Conservation (phyloP, 2,797 vertebrate genomes). For the Tragelaphus eurycerus region DNA sequence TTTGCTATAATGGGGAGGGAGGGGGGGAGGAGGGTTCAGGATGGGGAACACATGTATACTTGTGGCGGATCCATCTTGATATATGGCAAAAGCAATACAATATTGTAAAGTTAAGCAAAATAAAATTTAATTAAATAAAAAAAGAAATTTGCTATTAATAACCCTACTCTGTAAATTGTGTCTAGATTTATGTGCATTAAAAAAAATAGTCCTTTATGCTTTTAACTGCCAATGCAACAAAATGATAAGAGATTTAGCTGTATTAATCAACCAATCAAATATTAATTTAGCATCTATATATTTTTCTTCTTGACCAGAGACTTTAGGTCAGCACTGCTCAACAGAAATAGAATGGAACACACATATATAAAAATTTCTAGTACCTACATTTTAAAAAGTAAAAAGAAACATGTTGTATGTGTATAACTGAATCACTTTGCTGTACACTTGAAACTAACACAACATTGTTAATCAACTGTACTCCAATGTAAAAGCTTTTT, state of each 20-base stretch:
- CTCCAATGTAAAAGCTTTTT: neutral
- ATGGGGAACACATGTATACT: too few relatives aligned
- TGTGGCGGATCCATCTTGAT: too few relatives aligned
- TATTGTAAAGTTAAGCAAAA: too few relatives aligned
- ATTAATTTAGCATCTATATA: neutral
- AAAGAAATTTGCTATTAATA: too few relatives aligned
- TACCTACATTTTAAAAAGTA: neutral
- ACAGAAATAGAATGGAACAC: neutral
- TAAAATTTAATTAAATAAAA: too few relatives aligned
- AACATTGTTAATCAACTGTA: neutral
- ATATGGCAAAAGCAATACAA: too few relatives aligned
- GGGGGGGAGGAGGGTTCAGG: too few relatives aligned
- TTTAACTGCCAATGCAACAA: neutral
- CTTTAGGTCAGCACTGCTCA: neutral
- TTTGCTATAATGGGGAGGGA: too few relatives aligned
- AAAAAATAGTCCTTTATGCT: neutral
- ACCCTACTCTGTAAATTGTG: neutral
- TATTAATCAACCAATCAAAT: neutral
- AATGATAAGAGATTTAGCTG: neutral
- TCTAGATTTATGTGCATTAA: slow-evolving; percentile 18
- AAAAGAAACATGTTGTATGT: neutral
- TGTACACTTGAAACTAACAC: neutral
- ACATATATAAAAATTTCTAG: neutral
- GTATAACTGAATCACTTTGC: neutral
- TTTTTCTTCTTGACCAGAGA: neutral